Evolutionary conservation across 2,888 invertebrate genomes (phyloP), one percentile per base, ranked within the genome.

Genomic region (Oscheius sp.): DNA sequence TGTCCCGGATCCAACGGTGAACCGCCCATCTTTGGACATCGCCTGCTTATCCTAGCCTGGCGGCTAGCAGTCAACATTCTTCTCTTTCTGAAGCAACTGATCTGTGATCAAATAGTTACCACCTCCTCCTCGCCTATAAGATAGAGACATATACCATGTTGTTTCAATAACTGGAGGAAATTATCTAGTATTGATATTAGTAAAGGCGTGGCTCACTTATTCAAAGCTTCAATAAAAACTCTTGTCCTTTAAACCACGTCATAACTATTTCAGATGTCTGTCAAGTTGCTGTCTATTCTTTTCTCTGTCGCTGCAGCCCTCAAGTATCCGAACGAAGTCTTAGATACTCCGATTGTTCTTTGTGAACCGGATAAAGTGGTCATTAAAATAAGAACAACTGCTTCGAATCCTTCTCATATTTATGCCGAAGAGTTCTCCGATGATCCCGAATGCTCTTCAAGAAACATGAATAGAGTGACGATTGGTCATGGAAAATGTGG

Each of bases 331-430:
- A 85, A 85, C 71, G 85, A 85, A 63, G 82, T 85, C 20, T 72
- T 82, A 38, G 85, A 84, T 57, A 77, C 78, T 9, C 85, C 85
- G 20, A 78, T 80, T n/a, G 85, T 85, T 8, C 74, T 78, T 32
- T 85, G 85, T 56, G 85, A 85, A 51, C 67, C 75, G 20, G 81
- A 84, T 45, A 59, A 68, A 54, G 74, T 85, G 26, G 72, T 79
- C 6, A 74, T 84, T 22, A 84, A 83, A 76, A 83, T 83, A 44
- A 72, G 81, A 67, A 84, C 84, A 1, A 76, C 83, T 3, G 71
- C 78, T 24, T 80, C 85, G 2, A 85, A 85, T 73, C 85, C 85
- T 1, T 85, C 85, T 1, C 77, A 78, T 44, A 84, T 85, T 56
- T 85, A 84, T 63, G 85, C 80, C 2, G 83, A 85, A 56, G 81